A percentile compares a stretch with the other conserved stretches of the same genome.
Evolutionary conservation across 1,140 invertebrate species (phyloP).

Genomic region (Sitobion miscanthi): DNA sequence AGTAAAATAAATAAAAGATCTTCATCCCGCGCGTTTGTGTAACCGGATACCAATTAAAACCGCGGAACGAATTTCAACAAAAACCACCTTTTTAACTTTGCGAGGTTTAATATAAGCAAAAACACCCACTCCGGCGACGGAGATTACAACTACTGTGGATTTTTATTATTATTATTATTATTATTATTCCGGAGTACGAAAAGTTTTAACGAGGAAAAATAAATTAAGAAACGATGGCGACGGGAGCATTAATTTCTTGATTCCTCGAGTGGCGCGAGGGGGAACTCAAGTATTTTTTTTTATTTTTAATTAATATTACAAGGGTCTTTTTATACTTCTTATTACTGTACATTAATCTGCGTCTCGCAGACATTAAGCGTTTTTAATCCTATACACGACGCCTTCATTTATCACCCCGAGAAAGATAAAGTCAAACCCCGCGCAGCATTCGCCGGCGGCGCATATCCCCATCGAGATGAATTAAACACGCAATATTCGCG

Average conservation of each 20-base stretch:
- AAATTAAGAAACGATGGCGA: constrained; percentile 51
- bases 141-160: constrained; percentile 40
- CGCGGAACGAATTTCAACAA: constrained; percentile 35
- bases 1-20: constrained; percentile 37
- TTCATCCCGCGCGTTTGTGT: constrained; percentile 38
- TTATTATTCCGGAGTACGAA: constrained; percentile 1
- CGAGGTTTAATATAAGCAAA: not conserved
- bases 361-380: constrained; percentile 52
- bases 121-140: constrained; percentile 7
- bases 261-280: constrained; percentile 32
- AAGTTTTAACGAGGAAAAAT: constrained; percentile 57
- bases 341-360: constrained; percentile 54
- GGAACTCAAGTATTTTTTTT: constrained; percentile 33
- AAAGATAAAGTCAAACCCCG: constrained; percentile 24
- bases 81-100: constrained; percentile 50
- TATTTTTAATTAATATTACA: constrained; percentile 45
- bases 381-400: constrained; percentile 52
- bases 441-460: not conserved
- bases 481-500: not conserved
- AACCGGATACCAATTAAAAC: constrained; percentile 56
- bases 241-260: constrained; percentile 44
- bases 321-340: constrained; percentile 54
- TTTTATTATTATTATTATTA: constrained; percentile 18
- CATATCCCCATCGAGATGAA: not conserved
- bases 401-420: constrained; percentile 39